Percentiles rank a stretch among this genome's conserved stretches.
These are phyloP conservation scores for Drosophila prostipennis DNA, from an alignment of 2,888 invertebrate species.

Conservation along the genomic window DNA sequence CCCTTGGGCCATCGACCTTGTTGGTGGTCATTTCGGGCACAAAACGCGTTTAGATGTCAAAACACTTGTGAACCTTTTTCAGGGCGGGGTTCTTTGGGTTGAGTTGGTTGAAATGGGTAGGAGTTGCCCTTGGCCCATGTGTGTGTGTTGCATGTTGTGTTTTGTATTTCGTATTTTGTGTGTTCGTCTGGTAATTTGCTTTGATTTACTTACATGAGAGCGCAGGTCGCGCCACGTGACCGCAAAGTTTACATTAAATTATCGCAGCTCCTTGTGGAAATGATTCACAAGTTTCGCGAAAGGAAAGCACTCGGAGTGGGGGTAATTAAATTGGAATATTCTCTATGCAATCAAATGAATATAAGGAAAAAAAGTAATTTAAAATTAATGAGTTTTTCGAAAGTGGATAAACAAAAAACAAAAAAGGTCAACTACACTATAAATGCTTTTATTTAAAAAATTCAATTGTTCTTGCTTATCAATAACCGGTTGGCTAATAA, in stretches of 20 bases:
- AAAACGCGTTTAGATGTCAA: slow-evolving; percentile 75
- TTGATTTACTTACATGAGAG: slow-evolving; percentile 62
- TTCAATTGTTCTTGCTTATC: too few relatives aligned
- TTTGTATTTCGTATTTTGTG: slow-evolving; percentile 27
- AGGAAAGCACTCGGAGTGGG: slow-evolving; percentile 21
- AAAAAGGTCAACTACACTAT: neutral
- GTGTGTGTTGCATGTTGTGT: slow-evolving; percentile 38
- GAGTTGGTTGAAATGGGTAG: slow-evolving; percentile 9
- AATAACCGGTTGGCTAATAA: too few relatives aligned
- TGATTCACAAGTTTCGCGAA: slow-evolving; percentile 39
- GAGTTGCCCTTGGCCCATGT: slow-evolving; percentile 38
- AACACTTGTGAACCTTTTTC: slow-evolving; percentile 66
- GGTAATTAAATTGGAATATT: slow-evolving; percentile 29
- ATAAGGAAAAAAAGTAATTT: neutral
- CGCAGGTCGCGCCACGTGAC: slow-evolving; percentile 66
- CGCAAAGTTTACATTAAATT: slow-evolving; percentile 77
- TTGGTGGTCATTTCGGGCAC: slow-evolving; percentile 69
- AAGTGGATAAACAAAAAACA: neutral
- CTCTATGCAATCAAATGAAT: slow-evolving; percentile 1
- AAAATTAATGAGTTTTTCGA: slow-evolving; percentile 8
- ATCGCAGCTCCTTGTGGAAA: slow-evolving; percentile 51
- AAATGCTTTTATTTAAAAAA: too few relatives aligned
- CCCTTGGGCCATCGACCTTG: slow-evolving; percentile 67
- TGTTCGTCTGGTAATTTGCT: slow-evolving; percentile 56
- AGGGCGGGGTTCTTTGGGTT: slow-evolving; percentile 20